Evolutionary conservation across 2,113 vertebrate genomes (phyloP), one percentile per base, ranked within the genome.

Genomic region (Epinephelus cyanopodus): DNA sequence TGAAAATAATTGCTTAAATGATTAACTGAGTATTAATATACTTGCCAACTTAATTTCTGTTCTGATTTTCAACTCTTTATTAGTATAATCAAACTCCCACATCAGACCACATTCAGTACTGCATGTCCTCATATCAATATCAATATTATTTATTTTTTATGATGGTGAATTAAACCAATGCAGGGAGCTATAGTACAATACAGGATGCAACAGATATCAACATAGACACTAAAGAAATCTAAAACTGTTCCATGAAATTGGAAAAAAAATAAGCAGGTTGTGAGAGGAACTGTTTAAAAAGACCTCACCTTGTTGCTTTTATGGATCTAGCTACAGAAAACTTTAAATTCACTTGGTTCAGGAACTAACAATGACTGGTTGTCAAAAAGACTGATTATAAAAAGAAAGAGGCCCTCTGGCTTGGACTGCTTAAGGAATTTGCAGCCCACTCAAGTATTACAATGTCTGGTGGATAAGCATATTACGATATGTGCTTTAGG

Each of bases 401-500:
- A 72, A 78, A 58, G 45, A 54, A 69, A 61, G 65, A 65, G 68
- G 64, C 74, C 76, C 80, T 70, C 18, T 21, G 42, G 48, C 62
- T 76, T 69, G 61, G 65, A 79, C 69, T 70, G 83, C 13, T 65
- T 25, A 70, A 73, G 42, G 37, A 71, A 76, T 83, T 68, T 83
- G 52, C 74, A 76, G 21, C 69, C 80, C 48, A 73, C 60, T 90
- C 29, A 14, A 70, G 70, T 83, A 82, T 67, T 68, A 87, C 86
- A 89, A 87, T 85, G 70, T 79, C 66, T 82, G 61, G 80, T 72
- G 53, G 82, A 87, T 80, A 90, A 89, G 77, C 84, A 87, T 75
- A 77, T 87, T 62, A 83, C 21, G 67, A 79, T 29, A 62, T 70
- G 61, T 68, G 80, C 75, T 64, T 74, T 9, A 54, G 63, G 75